Base-by-base conservation (phyloP, 2,888 invertebrate species). In the Periphyllus acericola region DNA sequence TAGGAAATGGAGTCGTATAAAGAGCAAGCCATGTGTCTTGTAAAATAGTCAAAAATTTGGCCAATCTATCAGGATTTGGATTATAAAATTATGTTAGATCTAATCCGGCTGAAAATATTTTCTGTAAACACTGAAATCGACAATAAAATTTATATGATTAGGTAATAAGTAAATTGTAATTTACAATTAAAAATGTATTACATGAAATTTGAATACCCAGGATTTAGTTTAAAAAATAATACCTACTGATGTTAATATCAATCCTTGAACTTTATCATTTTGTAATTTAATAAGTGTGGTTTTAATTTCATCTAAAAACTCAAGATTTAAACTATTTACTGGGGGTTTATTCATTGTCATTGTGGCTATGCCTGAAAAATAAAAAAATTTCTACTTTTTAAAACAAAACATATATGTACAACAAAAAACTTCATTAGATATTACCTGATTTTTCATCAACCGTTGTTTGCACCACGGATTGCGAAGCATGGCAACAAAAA, bases 31-130 rank as follows among this genome's bases (percentile, higher is more conserved):
- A 97, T 32, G 94, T 93, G 81, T 96, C 95, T 92, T 97, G 97
- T 3, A 97, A 91, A 0, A 94, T 92, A 0, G 92, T 92, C 97
- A 97, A 97, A 91, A 96, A 97, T 72, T 93, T 92, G 89, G 93
- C 93, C 0, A 94, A 91, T 89, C 96, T 93, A 52, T 95, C 94
- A 83, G 93, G 91, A 80, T 96, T 94, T 0, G 96, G 95, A 91
- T 96, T 95, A 91, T 96, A 96, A 95, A 97, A 95, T 92, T 97
- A 97, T 92, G 94, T 93, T 66, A 97, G 95, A 91, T 97, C 97
- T 89, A 97, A 92, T 11, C 97, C 97, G 40, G 95, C 97, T 5
- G 95, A 95, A 91, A 97, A 97, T 78, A 96, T 93, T 89, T 94
- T 94, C 80, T 95, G 94, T 0, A 94, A 93, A 29, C 94, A 93